Evolutionary conservation across 2,888 invertebrate species (phyloP).

Genomic region (Drosophila yooni): DNA sequence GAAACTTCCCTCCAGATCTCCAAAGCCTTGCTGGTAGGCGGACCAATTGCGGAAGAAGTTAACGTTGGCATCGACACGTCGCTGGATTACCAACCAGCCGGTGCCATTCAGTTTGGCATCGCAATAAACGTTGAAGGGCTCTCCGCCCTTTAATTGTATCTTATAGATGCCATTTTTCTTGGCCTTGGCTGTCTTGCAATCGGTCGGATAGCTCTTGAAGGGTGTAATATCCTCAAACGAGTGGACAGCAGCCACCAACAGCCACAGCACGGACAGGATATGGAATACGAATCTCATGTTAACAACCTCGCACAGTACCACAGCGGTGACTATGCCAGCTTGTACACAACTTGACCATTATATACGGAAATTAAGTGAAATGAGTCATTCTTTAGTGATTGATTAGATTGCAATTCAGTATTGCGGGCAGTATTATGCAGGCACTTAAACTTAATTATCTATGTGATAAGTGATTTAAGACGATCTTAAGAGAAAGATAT

Average conservation of each 20-base stretch:
- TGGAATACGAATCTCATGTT: constrained; percentile 22
- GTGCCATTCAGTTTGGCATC: constrained; percentile 86
- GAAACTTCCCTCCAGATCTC: constrained; percentile 88
- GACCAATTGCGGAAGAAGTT: constrained; percentile 88
- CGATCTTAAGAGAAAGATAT: neutral
- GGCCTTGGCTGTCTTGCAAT: constrained; percentile 45
- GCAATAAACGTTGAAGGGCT: constrained; percentile 86
- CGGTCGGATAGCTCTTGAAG: constrained; percentile 36
- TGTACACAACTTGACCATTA: constrained; percentile 5
- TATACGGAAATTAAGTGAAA: constrained; percentile 1
- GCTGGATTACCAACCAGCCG: constrained; percentile 89
- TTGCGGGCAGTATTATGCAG: constrained; percentile 16
- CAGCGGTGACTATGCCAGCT: constrained; percentile 15
- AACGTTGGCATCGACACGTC: constrained; percentile 88
- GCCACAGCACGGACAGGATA: constrained; percentile 20
- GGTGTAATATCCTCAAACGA: constrained; percentile 15
- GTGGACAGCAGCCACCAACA: constrained; percentile 18
- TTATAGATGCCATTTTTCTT: constrained; percentile 48
- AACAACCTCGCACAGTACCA: neutral
- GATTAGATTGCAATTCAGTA: constrained; percentile 41
- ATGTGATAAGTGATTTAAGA: constrained; percentile 4
- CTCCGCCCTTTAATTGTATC: constrained; percentile 39
- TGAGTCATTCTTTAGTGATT: constrained; percentile 20
- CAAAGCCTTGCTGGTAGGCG: constrained; percentile 89
- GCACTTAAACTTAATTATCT: constrained; percentile 16